These are phyloP conservation scores for Plotosus lineatus DNA, from an alignment of 2,113 vertebrate genomes.

Conservation along the genomic window DNA sequence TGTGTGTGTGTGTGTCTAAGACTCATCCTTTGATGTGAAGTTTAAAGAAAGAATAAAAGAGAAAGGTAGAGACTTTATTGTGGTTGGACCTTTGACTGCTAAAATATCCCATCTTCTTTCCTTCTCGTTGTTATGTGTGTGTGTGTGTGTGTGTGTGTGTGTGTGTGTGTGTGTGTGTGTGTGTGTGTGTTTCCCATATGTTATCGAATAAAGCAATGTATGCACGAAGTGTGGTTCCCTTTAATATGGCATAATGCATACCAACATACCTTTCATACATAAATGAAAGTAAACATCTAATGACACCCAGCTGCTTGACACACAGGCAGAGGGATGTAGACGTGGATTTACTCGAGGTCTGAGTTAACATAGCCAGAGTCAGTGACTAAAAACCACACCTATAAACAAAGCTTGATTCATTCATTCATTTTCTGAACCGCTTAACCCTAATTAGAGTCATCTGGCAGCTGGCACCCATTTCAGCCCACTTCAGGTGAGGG, in stretches of 20 bases:
- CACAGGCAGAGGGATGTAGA: neutral
- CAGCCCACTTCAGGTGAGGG: too few relatives aligned
- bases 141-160: neutral
- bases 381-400: neutral
- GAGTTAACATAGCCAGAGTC: too few relatives aligned
- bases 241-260: neutral
- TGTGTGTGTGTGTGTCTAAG: slow-evolving; percentile 8
- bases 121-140: slow-evolving; percentile 9
- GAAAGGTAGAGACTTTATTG: slow-evolving; percentile 56
- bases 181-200: slow-evolving; percentile 20
- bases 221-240: neutral
- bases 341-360: too few relatives aligned
- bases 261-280: neutral
- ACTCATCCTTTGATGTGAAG: slow-evolving; percentile 68
- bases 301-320: neutral
- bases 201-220: slow-evolving; percentile 29
- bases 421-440: too few relatives aligned
- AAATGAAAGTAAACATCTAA: slow-evolving; percentile 9
- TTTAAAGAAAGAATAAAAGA: slow-evolving; percentile 65
- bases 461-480: too few relatives aligned
- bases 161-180: neutral
- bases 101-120: slow-evolving; percentile 23
- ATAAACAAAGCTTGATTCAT: neutral
- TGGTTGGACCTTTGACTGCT: slow-evolving; percentile 33
- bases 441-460: too few relatives aligned